phyloP scores from a whole-genome alignment of 2,113 vertebrate species.

The Phrynosoma blainvillii region DNA sequence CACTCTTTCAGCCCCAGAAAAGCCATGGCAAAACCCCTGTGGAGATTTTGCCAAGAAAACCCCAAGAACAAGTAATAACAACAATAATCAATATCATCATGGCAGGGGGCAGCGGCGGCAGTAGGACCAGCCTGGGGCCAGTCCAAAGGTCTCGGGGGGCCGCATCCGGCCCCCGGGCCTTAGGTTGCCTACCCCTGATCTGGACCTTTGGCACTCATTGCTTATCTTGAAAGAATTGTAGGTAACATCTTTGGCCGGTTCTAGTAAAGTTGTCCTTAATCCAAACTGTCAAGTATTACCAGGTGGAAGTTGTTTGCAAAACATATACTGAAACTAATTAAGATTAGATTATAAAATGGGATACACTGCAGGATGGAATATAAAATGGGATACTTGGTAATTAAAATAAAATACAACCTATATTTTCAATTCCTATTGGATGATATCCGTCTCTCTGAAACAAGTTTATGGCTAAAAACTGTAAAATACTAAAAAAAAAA shows the following conservation, averaged over 20 bases:
- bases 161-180: too few relatives aligned
- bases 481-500: background rate
- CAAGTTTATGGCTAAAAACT: background rate
- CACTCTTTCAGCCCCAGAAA: too few relatives aligned
- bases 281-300: slow-evolving; percentile 23
- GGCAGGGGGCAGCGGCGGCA: too few relatives aligned
- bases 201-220: slow-evolving; percentile 32
- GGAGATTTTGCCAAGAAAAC: too few relatives aligned
- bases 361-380: too few relatives aligned
- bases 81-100: too few relatives aligned
- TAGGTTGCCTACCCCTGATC: too few relatives aligned
- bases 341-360: background rate
- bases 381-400: too few relatives aligned
- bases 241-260: slow-evolving; percentile 4
- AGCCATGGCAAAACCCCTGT: too few relatives aligned
- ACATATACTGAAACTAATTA: slow-evolving; percentile 44
- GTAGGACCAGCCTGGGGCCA: too few relatives aligned
- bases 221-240: background rate
- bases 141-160: too few relatives aligned
- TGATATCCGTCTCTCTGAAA: background rate
- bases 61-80: too few relatives aligned
- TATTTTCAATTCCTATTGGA: background rate
- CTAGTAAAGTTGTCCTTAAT: background rate
- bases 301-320: background rate
- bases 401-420: background rate